Percentiles rank a stretch among this genome's conserved stretches.
phyloP scores from a whole-genome alignment of 2,113 vertebrate species.

The Notothenia coriiceps region DNA sequence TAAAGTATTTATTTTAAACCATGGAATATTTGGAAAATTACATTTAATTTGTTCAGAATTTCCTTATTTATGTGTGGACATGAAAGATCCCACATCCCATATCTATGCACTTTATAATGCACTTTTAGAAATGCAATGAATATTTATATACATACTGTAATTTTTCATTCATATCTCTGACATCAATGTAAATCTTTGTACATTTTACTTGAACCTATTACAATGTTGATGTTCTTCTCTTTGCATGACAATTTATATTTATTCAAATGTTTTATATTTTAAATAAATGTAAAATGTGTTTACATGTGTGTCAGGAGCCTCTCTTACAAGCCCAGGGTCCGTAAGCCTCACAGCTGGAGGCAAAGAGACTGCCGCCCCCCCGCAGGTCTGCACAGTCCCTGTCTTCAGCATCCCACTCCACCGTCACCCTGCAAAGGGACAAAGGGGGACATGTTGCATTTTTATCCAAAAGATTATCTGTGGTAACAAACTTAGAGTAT shows the following conservation, averaged over 20 bases:
- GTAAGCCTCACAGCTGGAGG: slow-evolving; percentile 30
- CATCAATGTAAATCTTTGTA: too few relatives aligned
- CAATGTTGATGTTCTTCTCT: too few relatives aligned
- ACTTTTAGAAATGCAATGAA: slow-evolving; percentile 26
- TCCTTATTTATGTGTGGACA: neutral
- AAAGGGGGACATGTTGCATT: neutral
- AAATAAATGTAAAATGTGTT: neutral
- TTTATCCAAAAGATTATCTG: neutral
- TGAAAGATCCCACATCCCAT: neutral
- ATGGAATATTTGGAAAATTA: neutral
- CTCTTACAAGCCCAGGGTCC: slow-evolving; percentile 62
- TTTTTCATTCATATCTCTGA: neutral
- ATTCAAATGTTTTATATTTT: neutral
- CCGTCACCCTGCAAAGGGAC: slow-evolving; percentile 25
- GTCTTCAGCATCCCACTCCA: slow-evolving; percentile 59
- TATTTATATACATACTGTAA: neutral
- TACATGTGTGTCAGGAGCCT: slow-evolving; percentile 16
- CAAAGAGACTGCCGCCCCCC: slow-evolving; percentile 47
- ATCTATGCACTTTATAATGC: slow-evolving; percentile 38
- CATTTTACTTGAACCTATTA: too few relatives aligned
- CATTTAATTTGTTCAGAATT: neutral
- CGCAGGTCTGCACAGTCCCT: slow-evolving; percentile 69
- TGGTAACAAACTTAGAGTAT: too few relatives aligned
- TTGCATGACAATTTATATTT: neutral
- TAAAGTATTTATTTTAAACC: slow-evolving; percentile 10